These are phyloP conservation scores for Natrix natrix DNA, from an alignment of 2,797 vertebrate genomes.

Conservation along the genomic window DNA sequence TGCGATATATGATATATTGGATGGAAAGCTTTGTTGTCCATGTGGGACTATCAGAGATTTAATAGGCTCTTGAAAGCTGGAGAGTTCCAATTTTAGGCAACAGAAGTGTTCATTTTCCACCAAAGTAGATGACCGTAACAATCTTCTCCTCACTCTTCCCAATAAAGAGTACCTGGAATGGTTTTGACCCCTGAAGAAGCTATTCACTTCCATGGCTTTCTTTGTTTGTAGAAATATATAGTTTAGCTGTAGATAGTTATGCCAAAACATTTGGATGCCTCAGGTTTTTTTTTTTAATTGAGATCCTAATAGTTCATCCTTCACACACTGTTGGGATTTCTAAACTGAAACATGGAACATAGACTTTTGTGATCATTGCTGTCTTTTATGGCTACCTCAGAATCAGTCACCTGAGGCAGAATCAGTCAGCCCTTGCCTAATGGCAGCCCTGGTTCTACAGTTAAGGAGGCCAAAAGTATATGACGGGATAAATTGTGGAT, in stretches of 20 bases:
- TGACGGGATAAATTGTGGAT: not conserved
- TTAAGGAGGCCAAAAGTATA: not conserved
- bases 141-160: not conserved
- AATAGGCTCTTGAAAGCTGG: constrained; percentile 19
- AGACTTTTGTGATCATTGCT: not conserved
- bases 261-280: too few relatives aligned
- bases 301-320: not conserved
- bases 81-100: not conserved
- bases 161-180: not conserved
- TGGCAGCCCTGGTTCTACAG: not conserved
- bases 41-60: not conserved
- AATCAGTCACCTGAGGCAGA: not conserved
- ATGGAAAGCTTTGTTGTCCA: not conserved
- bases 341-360: not conserved
- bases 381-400: not conserved
- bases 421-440: not conserved
- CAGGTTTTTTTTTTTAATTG: too few relatives aligned
- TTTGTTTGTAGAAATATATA: too few relatives aligned
- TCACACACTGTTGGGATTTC: not conserved
- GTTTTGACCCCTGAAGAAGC: not conserved
- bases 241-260: too few relatives aligned
- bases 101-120: not conserved
- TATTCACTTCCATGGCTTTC: too few relatives aligned
- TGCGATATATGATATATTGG: not conserved
- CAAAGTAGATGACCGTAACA: not conserved